Percentiles rank a stretch among this genome's conserved stretches.
phyloP scores from a whole-genome alignment of 2,113 vertebrate genomes.

The Macrotus californicus region DNA sequence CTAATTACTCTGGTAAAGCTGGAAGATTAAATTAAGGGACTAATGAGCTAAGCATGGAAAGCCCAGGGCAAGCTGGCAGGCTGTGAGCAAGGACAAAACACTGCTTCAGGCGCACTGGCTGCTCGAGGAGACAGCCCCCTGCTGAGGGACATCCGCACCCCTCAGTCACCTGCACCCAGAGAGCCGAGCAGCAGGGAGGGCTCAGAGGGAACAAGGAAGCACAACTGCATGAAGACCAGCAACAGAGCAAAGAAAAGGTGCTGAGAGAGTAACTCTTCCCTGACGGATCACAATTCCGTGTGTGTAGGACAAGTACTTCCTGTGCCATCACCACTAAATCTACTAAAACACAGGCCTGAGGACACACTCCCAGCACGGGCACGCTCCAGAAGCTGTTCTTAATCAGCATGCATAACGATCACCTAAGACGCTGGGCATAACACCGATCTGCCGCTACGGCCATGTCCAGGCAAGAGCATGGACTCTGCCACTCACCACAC shows the following conservation, averaged over 20 bases:
- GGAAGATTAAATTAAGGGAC: conserved; percentile 77
- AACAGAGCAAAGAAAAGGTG: background rate
- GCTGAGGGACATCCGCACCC: background rate
- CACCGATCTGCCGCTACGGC: background rate
- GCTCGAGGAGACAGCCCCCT: too few species aligned
- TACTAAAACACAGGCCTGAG: background rate
- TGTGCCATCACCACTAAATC: background rate
- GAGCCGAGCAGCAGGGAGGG: background rate
- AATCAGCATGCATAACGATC: background rate
- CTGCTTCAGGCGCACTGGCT: too few species aligned
- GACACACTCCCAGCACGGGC: accelerated
- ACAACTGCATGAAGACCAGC: background rate
- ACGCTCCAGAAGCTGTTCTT: background rate
- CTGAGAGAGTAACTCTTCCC: background rate
- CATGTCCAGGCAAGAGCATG: background rate
- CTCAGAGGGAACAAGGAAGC: background rate
- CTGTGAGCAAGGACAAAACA: too few species aligned
- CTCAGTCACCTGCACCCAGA: accelerated
- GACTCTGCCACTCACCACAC: background rate
- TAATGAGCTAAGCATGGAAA: conserved; percentile 74
- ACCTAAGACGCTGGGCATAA: background rate
- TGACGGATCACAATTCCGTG: background rate
- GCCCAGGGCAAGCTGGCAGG: background rate
- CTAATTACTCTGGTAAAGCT: conserved; percentile 73
- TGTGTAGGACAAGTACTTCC: background rate